Evolutionary conservation across 2,113 vertebrate genomes (phyloP), one percentile per base, ranked within the genome.

Genomic region (Vireo altiloquus): DNA sequence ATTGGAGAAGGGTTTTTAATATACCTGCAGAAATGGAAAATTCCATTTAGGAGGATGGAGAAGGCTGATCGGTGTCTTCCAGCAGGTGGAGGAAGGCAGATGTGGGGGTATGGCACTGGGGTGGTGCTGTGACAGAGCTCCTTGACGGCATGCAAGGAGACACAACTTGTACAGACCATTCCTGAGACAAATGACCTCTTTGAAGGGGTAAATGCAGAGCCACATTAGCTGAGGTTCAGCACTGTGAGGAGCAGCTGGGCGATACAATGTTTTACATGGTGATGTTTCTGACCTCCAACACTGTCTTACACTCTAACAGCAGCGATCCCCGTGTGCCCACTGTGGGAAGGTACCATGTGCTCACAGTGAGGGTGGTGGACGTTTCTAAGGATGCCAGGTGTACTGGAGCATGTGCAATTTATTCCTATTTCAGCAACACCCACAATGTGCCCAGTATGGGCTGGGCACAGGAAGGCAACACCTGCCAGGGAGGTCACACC

Each of bases 191-290:
- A 25, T 4, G 0, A 50, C 15, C 27, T 68, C 46, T 74, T 23
- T 63, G 33, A 60, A 66, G 30, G 21, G 19, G 18, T 30, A 42
- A 74, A 16, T 10, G 47, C 35, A 54, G 66, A 42, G 17, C 31
- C 4, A 0, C 0, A 0, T 53, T 78, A 25, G 37, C 31, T 57
- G 77, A 42, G 31, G 35, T 39, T 83, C 24, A 9, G 3, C n/a
- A 25, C 30, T 35, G 35, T 6, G 3, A 70, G 44, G 23, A 76
- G 7, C 53, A 85, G 28, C 25, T 66, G 50, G 40, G 60, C 3
- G 0, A 39, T 49, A 35, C 74, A 77, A 42, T 15, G 35, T 75
- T 65, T 40, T 75, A 25, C 16, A 14, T 33, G 23, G 19, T 57
- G 68, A 6, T 17, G 1, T 15, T 69, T 74, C 47, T 4, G 0